Conservation (phyloP, 2,888 invertebrate species). For the Eristalinus sepulchralis region DNA sequence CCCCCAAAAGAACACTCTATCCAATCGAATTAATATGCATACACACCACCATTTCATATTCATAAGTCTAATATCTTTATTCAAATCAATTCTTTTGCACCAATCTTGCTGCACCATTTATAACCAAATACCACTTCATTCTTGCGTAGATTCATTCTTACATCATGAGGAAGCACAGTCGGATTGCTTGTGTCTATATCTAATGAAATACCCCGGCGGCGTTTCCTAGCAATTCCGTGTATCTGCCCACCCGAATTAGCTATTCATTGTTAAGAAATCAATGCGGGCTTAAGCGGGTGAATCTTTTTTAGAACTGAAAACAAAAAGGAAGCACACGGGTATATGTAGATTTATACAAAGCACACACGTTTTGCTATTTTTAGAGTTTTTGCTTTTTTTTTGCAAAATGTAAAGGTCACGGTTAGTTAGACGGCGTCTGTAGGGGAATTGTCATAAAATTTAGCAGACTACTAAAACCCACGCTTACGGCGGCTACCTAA, state of each 20-base stretch:
- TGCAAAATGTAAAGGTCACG: neutral
- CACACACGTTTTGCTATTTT: neutral
- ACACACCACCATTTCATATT: neutral
- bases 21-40: neutral
- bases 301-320: neutral
- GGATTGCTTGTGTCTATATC: too few species aligned
- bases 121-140: neutral
- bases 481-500: neutral
- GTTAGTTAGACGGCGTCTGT: neutral
- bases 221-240: neutral
- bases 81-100: neutral
- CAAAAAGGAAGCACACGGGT: neutral
- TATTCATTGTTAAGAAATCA: neutral
- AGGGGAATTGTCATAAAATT: neutral
- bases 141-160: neutral
- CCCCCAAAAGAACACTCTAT: neutral
- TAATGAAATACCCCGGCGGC: neutral
- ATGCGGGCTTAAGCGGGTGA: neutral
- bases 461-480: neutral
- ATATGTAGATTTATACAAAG: neutral
- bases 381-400: neutral
- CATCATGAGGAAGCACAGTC: neutral
- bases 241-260: neutral
- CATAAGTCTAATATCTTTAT: neutral
- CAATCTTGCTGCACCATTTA: neutral